Evolutionary conservation across 1,140 invertebrate species (phyloP).

Genomic region (Pollicipes pollicipes): DNA sequence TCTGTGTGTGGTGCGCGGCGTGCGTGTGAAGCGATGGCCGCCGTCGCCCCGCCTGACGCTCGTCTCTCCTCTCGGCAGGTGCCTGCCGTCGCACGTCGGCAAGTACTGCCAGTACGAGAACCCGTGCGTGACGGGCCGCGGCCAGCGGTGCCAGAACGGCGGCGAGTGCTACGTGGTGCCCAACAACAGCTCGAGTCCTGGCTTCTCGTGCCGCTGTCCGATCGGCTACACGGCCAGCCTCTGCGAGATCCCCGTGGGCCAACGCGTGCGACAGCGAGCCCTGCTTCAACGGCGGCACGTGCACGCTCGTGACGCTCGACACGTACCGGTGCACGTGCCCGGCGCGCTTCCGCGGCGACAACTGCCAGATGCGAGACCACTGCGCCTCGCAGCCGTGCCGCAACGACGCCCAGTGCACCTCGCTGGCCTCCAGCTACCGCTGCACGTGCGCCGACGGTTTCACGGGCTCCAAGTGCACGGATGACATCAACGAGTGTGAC

Average conservation of each 20-base stretch:
- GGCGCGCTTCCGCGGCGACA: conserved; percentile 53
- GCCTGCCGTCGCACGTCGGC: conserved; percentile 71
- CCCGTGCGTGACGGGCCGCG: conserved; percentile 68
- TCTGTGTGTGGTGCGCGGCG: too few species aligned
- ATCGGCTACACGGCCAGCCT: conserved; percentile 78
- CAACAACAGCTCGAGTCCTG: conserved; percentile 39
- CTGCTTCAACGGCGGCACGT: conserved; percentile 69
- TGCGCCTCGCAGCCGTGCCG: conserved; percentile 72
- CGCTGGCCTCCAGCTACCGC: conserved; percentile 49
- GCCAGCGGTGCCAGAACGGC: conserved; percentile 72
- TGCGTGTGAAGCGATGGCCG: too few species aligned
- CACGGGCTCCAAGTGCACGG: conserved; percentile 59
- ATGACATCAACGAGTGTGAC: conserved; percentile 74
- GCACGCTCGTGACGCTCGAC: conserved; percentile 48
- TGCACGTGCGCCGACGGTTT: conserved; percentile 76
- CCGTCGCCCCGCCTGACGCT: too few species aligned
- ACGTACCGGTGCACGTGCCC: conserved; percentile 67
- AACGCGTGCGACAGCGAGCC: conserved; percentile 78
- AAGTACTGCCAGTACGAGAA: conserved; percentile 85
- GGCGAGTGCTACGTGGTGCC: conserved; percentile 65
- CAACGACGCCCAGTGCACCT: conserved; percentile 65
- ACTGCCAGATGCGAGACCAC: conserved; percentile 72
- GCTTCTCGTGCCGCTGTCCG: conserved; percentile 67
- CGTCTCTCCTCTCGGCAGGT: conserved; percentile 43
- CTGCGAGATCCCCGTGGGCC: conserved; percentile 72